Evolutionary conservation across 1,140 invertebrate genomes (phyloP).

Genomic region (Drosophila miranda): DNA sequence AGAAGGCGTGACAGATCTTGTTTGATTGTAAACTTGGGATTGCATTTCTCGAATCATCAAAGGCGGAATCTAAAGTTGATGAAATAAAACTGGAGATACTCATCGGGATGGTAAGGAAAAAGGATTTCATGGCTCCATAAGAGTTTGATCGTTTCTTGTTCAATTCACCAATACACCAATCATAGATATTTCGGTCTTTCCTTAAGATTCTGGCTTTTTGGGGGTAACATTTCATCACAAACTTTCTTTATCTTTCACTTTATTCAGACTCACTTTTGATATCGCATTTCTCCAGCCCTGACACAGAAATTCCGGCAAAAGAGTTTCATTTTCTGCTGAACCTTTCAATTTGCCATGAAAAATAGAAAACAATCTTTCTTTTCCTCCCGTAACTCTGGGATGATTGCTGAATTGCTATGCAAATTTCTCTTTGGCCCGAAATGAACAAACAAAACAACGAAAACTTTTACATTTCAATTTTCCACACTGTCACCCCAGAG

Average conservation of each 20-base stretch:
- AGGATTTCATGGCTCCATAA: too few species aligned
- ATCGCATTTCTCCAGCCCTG: background rate
- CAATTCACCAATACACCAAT: too few species aligned
- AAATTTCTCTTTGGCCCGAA: constrained; percentile 48
- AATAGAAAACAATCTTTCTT: constrained; percentile 25
- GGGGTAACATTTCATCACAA: background rate
- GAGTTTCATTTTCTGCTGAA: constrained; percentile 25
- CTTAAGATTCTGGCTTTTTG: background rate
- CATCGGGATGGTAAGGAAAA: too few species aligned
- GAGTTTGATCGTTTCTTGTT: background rate
- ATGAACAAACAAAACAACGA: constrained; percentile 28
- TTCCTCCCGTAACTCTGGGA: background rate
- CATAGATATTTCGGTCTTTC: too few species aligned
- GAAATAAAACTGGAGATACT: background rate
- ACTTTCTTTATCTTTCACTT: background rate
- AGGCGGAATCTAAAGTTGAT: constrained; percentile 35
- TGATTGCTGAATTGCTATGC: constrained; percentile 52
- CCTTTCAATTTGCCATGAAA: constrained; percentile 41
- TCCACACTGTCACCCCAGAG: constrained; percentile 56
- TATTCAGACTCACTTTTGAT: background rate
- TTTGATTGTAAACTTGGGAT: constrained; percentile 13
- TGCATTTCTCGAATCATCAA: constrained; percentile 25
- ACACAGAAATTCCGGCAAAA: background rate
- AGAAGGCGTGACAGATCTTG: constrained; percentile 15
- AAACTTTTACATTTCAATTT: constrained; percentile 67